Conservation (phyloP, 2,888 invertebrate species). For the Uloborus plumipes region DNA sequence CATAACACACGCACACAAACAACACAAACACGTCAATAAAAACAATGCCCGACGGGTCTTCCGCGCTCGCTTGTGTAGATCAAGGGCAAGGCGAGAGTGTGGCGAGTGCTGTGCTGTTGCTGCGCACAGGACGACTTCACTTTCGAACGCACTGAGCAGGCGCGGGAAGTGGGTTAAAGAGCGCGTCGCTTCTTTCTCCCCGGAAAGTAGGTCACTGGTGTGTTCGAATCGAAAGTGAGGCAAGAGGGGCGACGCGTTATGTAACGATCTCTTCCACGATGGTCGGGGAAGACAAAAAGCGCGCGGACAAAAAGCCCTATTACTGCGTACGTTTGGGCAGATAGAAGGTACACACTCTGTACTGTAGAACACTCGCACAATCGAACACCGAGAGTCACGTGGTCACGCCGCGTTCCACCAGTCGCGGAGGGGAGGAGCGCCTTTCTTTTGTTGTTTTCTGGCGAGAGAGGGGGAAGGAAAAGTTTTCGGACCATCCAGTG, state of each 20-base stretch:
- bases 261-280: background rate
- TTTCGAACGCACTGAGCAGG: constrained; percentile 47
- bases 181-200: constrained; percentile 4
- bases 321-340: background rate
- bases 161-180: constrained; percentile 50
- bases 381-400: constrained; percentile 18
- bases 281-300: background rate
- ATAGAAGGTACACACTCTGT: too few relatives aligned
- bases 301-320: background rate
- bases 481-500: too few relatives aligned
- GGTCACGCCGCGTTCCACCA: constrained; percentile 3
- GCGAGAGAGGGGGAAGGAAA: too few relatives aligned
- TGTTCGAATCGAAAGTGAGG: constrained; percentile 18
- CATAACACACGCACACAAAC: background rate
- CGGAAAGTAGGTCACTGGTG: constrained; percentile 40
- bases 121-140: constrained; percentile 25
- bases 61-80: constrained; percentile 5
- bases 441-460: too few relatives aligned
- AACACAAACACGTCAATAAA: background rate
- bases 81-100: constrained; percentile 48
- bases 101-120: background rate
- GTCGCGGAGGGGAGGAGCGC: too few relatives aligned
- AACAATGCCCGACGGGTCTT: background rate
- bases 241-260: background rate
- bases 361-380: too few relatives aligned